Evolutionary conservation across 2,797 vertebrate species (phyloP), one percentile per base, ranked within the genome.

Genomic region (Zalophus californianus): DNA sequence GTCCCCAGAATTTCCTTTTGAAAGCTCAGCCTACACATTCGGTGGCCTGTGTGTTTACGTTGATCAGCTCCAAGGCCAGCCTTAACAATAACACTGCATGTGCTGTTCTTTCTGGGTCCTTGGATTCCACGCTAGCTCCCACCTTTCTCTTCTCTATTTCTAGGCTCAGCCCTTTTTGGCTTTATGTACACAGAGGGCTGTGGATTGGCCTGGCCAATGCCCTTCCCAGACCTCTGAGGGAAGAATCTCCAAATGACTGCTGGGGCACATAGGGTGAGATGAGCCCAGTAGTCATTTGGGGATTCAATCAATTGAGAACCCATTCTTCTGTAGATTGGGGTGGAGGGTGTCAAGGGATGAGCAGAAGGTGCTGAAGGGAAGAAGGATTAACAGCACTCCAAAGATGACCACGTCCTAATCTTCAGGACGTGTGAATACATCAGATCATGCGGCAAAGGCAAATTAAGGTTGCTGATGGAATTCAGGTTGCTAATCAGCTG

Each of bases 1-100:
- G 75, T 87, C 35, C 73, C 58, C 52, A 52, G 38, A 93, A 84
- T 93, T 86, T 95, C 54, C 50, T 62, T 32, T n/a, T 79, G 87
- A 62, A 89, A 41, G 0, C 48, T 82, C 77, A 86, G 20, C 50
- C 56, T 2, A 50, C 44, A 79, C 21, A 25, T 79, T 64, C 21
- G 58, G 52, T 85, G 77, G 21, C 29, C 78, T 88, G 15, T 41
- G 41, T 89, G 16, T 91, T 82, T 50, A 38, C 56, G 15, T 29
- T 89, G 68, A 64, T 58, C 38, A 48, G 9, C 32, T 68, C 38
- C 44, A 50, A 90, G 38, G n/a, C 35, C 13, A 52, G 41, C 14
- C 62, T 94, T 54, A 35, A 62, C 58, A 86, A 48, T 58, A 88
- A 48, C 25, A 54, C 5, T n/a, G 18, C 29, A 3, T 38, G 35